phyloP scores from a whole-genome alignment of 2,113 vertebrate species.

The Oreotrochilus melanogaster region DNA sequence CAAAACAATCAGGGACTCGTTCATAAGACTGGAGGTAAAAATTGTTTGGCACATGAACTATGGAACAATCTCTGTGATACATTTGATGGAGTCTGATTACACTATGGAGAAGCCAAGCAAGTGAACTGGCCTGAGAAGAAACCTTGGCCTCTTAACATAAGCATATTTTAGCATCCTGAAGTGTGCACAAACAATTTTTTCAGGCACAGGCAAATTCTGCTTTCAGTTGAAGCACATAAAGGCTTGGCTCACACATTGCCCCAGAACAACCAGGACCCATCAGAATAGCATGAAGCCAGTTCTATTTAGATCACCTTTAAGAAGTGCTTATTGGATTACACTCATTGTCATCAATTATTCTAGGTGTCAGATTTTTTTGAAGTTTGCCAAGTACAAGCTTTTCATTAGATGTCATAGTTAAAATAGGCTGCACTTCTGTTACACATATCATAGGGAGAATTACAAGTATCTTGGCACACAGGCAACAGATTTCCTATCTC shows the following conservation, averaged over 20 bases:
- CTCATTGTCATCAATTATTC: background rate
- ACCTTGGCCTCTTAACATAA: background rate
- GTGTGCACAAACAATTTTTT: background rate
- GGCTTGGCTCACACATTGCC: background rate
- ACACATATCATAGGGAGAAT: too few relatives aligned
- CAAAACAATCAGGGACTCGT: background rate
- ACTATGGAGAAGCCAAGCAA: background rate
- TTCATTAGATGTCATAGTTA: background rate
- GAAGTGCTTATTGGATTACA: background rate
- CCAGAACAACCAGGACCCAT: background rate
- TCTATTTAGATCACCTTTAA: background rate
- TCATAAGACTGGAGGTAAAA: background rate
- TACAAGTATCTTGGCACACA: background rate
- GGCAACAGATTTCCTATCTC: background rate
- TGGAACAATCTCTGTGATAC: background rate
- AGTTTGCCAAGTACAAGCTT: background rate
- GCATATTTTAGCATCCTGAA: background rate
- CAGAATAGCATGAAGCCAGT: background rate
- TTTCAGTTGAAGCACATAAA: background rate
- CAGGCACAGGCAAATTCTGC: background rate
- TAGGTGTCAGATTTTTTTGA: background rate
- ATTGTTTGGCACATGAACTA: background rate
- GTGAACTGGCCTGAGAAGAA: background rate
- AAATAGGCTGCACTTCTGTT: background rate
- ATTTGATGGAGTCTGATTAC: background rate